Evolutionary conservation across 2,797 vertebrate genomes (phyloP).

Genomic region (Clamator glandarius): DNA sequence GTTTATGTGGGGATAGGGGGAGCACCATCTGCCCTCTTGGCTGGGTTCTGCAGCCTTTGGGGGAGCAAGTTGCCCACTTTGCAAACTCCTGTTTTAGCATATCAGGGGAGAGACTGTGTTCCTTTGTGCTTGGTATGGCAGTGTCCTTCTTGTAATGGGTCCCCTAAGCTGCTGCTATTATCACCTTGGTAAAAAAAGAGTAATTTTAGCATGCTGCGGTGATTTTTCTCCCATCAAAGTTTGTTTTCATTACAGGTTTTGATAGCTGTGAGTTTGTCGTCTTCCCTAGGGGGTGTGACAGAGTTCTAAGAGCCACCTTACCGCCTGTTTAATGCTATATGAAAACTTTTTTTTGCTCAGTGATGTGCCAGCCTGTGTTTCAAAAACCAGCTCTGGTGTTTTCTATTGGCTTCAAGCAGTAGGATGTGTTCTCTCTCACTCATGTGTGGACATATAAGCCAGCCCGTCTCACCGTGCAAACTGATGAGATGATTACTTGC

Average conservation of each 20-base stretch:
- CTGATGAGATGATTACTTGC: not conserved
- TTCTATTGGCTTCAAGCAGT: not conserved
- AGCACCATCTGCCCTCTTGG: not conserved
- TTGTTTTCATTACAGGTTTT: constrained; percentile 46
- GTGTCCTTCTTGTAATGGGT: not conserved
- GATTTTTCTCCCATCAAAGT: constrained; percentile 46
- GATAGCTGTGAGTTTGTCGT: constrained; percentile 52
- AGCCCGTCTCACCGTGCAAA: not conserved
- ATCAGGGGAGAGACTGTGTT: not conserved
- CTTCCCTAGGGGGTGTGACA: not conserved
- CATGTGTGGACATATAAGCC: not conserved
- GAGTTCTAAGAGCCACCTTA: constrained; percentile 40
- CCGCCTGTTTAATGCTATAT: not conserved
- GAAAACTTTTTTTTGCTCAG: not conserved
- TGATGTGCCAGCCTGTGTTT: not conserved
- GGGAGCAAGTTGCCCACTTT: not conserved
- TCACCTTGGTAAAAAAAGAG: constrained; percentile 11
- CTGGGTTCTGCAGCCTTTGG: not conserved
- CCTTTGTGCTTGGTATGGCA: not conserved
- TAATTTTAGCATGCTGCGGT: not conserved
- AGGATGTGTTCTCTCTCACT: not conserved
- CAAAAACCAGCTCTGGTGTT: not conserved
- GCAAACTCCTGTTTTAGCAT: not conserved
- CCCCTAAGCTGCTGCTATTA: constrained; percentile 1
- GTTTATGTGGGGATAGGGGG: not conserved